phyloP scores from a whole-genome alignment of 2,888 invertebrate genomes.

The Palloptera scutellata region DNA sequence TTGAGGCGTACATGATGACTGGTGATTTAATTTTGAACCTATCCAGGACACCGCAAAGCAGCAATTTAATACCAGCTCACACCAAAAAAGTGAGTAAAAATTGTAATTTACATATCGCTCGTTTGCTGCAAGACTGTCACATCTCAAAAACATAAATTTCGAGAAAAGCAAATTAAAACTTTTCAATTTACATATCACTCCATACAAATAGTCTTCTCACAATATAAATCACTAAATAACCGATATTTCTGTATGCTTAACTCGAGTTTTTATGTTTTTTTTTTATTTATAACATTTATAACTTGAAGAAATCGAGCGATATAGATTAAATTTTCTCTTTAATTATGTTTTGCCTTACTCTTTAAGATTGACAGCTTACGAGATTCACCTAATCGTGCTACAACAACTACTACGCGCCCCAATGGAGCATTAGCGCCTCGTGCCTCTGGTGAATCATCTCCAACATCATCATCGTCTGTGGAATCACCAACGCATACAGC shows the following conservation, averaged over 20 bases:
- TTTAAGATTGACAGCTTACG: slow-evolving; percentile 62
- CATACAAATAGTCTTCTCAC: no score
- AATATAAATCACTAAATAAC: no score
- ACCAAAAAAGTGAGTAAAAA: slow-evolving; percentile 59
- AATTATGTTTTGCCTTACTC: neutral
- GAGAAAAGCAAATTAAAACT: neutral
- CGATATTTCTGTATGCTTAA: no score
- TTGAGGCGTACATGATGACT: slow-evolving; percentile 97
- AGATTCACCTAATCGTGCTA: slow-evolving; percentile 54
- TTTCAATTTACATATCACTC: no score
- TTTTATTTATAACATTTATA: no score
- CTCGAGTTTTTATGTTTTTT: no score
- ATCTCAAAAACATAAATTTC: neutral
- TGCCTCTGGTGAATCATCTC: slow-evolving; percentile 64
- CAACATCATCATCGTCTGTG: slow-evolving; percentile 63
- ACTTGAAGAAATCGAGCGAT: no score
- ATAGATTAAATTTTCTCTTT: no score
- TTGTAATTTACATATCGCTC: no score
- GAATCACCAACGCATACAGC: slow-evolving; percentile 58
- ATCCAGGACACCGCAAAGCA: slow-evolving; percentile 79
- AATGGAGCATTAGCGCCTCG: slow-evolving; percentile 64
- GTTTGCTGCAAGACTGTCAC: no score
- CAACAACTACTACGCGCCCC: slow-evolving; percentile 44
- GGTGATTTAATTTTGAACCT: slow-evolving; percentile 95
- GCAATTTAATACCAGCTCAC: slow-evolving; percentile 68